Conservation (phyloP, 2,797 vertebrate genomes). For the Lepus oiostolus region DNA sequence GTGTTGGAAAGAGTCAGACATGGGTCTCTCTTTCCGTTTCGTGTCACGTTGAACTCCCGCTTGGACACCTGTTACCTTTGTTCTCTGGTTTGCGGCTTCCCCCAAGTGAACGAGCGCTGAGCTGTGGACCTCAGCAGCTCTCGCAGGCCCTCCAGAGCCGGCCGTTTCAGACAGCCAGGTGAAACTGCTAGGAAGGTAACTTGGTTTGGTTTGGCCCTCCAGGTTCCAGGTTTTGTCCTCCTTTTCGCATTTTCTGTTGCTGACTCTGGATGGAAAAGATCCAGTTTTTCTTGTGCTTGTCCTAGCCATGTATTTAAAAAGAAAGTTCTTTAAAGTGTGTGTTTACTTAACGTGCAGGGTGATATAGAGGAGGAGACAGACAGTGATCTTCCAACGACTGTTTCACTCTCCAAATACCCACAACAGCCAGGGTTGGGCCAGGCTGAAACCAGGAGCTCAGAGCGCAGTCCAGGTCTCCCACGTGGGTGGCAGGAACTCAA, state of each 20-base stretch:
- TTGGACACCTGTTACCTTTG: neutral
- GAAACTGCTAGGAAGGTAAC: neutral
- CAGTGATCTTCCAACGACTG: too few relatives aligned
- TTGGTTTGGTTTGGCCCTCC: neutral
- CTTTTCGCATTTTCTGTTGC: neutral
- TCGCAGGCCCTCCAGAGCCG: slow-evolving; percentile 28
- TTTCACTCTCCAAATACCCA: too few relatives aligned
- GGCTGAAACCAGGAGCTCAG: too few relatives aligned
- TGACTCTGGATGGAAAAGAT: neutral
- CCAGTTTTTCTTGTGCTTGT: neutral
- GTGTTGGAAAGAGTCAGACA: neutral
- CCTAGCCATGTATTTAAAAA: neutral
- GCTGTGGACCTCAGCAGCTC: slow-evolving; percentile 31
- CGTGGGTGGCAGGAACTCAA: too few relatives aligned
- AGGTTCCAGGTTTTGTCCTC: neutral
- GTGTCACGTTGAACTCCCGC: neutral
- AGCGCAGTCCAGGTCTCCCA: too few relatives aligned
- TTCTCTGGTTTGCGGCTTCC: slow-evolving; percentile 20
- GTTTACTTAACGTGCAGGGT: too few relatives aligned
- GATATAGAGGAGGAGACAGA: too few relatives aligned
- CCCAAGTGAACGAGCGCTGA: neutral
- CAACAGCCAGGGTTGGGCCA: too few relatives aligned
- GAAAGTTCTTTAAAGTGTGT: too few relatives aligned
- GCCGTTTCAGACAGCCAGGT: slow-evolving; percentile 6
- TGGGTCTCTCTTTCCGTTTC: neutral